These are phyloP conservation scores for Saturnia japonica DNA, from an alignment of 2,888 invertebrate genomes.

Conservation along the genomic window DNA sequence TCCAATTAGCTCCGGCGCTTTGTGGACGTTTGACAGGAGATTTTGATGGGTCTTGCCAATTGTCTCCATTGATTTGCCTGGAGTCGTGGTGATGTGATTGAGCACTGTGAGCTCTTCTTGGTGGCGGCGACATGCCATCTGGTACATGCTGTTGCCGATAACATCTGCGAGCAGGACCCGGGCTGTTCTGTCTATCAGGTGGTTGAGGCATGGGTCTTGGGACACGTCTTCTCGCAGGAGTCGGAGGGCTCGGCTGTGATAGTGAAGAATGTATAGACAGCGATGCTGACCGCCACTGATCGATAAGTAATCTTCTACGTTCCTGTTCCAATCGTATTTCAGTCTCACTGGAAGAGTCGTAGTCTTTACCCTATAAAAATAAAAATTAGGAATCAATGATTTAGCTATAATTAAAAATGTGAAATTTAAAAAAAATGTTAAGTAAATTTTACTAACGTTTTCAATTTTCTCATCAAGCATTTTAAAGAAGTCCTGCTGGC, in stretches of 20 bases:
- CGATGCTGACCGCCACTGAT: slow-evolving; percentile 90
- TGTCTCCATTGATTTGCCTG: slow-evolving; percentile 65
- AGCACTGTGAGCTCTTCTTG: slow-evolving; percentile 65
- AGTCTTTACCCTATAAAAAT: slow-evolving; percentile 87
- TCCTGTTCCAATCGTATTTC: slow-evolving; percentile 87
- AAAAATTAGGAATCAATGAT: background rate
- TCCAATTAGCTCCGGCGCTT: slow-evolving; percentile 73
- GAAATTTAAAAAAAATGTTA: background rate
- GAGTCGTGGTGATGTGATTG: slow-evolving; percentile 65
- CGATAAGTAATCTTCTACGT: slow-evolving; percentile 85
- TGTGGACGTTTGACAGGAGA: slow-evolving; percentile 75
- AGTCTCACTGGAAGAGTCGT: slow-evolving; percentile 89
- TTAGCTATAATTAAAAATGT: background rate
- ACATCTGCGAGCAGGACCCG: slow-evolving; percentile 59
- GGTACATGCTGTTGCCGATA: slow-evolving; percentile 64
- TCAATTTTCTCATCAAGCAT: slow-evolving; percentile 96
- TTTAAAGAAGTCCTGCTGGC: slow-evolving; percentile 95
- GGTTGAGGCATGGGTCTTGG: slow-evolving; percentile 59
- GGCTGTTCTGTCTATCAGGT: slow-evolving; percentile 69
- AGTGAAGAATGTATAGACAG: slow-evolving; percentile 70
- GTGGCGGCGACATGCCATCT: slow-evolving; percentile 71
- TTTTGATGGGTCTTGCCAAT: slow-evolving; percentile 68
- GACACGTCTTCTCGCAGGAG: slow-evolving; percentile 63
- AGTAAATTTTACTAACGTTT: slow-evolving; percentile 80
- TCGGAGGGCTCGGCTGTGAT: slow-evolving; percentile 65